Conservation (phyloP, 2,797 vertebrate genomes). For the Arrhamphus sclerolepis region DNA sequence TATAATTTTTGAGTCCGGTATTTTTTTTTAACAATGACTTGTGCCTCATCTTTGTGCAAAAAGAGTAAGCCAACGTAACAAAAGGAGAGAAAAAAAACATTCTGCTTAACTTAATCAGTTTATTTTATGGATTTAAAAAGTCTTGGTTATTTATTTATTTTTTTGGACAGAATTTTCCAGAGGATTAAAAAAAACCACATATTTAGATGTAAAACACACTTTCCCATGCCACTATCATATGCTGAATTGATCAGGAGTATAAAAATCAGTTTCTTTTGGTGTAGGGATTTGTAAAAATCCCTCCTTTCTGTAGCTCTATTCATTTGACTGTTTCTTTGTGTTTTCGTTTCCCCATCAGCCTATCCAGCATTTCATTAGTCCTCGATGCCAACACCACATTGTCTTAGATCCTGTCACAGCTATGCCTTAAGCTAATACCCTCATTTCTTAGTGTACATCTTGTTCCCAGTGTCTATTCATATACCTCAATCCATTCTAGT, state of each 20-base stretch:
- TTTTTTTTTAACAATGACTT: slow-evolving; percentile 17
- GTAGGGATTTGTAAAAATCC: slow-evolving; percentile 73
- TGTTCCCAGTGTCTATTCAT: slow-evolving; percentile 65
- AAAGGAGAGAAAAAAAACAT: background rate
- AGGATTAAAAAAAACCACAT: slow-evolving; percentile 47
- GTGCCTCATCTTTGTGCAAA: background rate
- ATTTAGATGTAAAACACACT: slow-evolving; percentile 59
- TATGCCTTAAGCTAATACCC: slow-evolving; percentile 79
- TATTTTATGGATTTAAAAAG: slow-evolving; percentile 55
- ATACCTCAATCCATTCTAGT: slow-evolving; percentile 48
- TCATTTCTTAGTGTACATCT: slow-evolving; percentile 71
- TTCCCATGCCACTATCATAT: slow-evolving; percentile 58
- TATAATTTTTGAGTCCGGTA: slow-evolving; percentile 25
- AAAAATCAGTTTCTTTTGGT: slow-evolving; percentile 79
- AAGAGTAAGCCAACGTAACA: slow-evolving; percentile 8
- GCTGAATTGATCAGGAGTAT: slow-evolving; percentile 72
- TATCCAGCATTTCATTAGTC: slow-evolving; percentile 77
- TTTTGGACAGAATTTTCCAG: too few species aligned
- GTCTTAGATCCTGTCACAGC: slow-evolving; percentile 78
- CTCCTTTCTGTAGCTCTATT: slow-evolving; percentile 74
- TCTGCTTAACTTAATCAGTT: slow-evolving; percentile 22
- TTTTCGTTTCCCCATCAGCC: slow-evolving; percentile 73
- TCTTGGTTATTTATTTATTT: too few species aligned
- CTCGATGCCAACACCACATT: slow-evolving; percentile 75
- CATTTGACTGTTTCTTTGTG: slow-evolving; percentile 73